Conservation (phyloP, 2,797 vertebrate genomes). For the Artibeus jamaicensis region DNA sequence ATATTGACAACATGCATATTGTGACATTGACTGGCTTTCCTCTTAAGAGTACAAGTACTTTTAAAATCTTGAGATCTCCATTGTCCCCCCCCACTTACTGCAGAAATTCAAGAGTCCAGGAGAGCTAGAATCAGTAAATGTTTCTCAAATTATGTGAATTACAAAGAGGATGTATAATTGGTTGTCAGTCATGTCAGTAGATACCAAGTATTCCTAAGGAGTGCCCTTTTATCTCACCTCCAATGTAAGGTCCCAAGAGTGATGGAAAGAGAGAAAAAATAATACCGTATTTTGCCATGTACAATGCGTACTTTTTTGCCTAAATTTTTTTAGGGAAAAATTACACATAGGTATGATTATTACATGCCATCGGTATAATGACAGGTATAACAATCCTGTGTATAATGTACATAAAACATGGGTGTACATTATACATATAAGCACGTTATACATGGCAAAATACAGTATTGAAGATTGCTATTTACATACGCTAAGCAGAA, state of each 20-base stretch:
- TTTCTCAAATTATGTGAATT: neutral
- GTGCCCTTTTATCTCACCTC: neutral
- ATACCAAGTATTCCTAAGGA: neutral
- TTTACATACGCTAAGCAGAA: neutral
- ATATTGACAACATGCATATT: slow-evolving; percentile 3
- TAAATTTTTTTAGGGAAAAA: too few species aligned
- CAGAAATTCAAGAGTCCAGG: neutral
- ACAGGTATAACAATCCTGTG: too few species aligned
- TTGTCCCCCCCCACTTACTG: neutral
- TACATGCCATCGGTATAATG: too few species aligned
- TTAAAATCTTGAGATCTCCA: neutral
- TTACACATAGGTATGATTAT: too few species aligned
- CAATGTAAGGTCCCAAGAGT: neutral
- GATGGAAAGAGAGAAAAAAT: neutral
- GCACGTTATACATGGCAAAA: too few species aligned
- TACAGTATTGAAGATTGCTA: neutral
- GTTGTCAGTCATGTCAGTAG: neutral
- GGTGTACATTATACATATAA: too few species aligned
- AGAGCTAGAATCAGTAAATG: slow-evolving; percentile 46
- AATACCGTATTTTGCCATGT: too few species aligned
- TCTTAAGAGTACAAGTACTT: neutral
- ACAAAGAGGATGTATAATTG: neutral
- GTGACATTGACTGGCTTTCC: slow-evolving; percentile 32
- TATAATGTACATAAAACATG: too few species aligned
- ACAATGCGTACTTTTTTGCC: too few species aligned